Evolutionary conservation across 2,888 invertebrate genomes (phyloP), one percentile per base, ranked within the genome.

Genomic region (Tetanocera ferruginea): DNA sequence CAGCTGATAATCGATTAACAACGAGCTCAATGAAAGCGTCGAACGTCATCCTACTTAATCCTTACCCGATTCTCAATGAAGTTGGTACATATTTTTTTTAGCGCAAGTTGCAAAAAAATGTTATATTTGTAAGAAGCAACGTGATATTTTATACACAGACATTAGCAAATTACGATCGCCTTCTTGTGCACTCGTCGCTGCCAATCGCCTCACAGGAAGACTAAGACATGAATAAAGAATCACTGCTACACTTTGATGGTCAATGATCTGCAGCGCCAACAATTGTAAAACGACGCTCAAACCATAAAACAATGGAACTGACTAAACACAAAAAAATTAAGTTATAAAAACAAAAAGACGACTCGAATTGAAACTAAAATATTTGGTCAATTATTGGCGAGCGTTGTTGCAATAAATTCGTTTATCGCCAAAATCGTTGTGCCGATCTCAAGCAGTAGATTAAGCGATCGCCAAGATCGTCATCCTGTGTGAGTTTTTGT

Each of bases 331-430:
- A n/a, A 51, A 51, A 62, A 25, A 19, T 49, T 23, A 19, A 37
- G 55, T 43, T 69, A 62, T 28, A 70, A 49, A 72, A 51, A 34
- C 31, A 78, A 78, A 76, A 76, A 80, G 73, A 80, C 79, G 14
- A 17, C 34, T 67, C 5, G 37, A 55, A 64, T 80, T 78, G 82
- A 82, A 81, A 81, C 77, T 77, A 69, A 57, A 67, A 49, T 70
- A 70, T 62, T 76, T 66, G 79, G 70, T 80, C 88, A 87, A 87
- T 87, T 87, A 87, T 86, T 85, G 86, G 84, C 77, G 82, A 84
- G 87, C 88, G 86, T 83, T 85, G 86, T 85, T 85, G 87, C 87
- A 87, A 88, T 87, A 87, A 87, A 87, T 88, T 87, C 88, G 87
- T 88, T 87, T 87, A 87, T 88, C 87, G 87, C 88, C 86, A 78